Evolutionary conservation across 2,797 vertebrate species (phyloP), one percentile per base, ranked within the genome.

Genomic region (Chelidonichthys spinosus): DNA sequence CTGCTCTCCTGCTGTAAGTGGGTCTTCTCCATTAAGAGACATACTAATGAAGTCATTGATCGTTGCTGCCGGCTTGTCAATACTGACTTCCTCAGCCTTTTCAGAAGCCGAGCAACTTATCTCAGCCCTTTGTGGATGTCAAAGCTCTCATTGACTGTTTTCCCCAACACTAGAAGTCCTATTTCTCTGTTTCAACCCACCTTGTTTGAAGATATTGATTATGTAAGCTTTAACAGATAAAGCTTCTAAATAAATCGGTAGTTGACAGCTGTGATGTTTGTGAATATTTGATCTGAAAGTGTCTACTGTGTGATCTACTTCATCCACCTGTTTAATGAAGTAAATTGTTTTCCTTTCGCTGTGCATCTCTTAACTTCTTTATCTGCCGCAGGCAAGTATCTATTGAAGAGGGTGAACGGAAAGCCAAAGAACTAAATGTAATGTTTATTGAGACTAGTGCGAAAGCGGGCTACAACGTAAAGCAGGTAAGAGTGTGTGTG

Each of bases 401-500:
- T 93, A 99, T 99, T 88, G 98, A 99, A 89, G 98, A 99, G 93
- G 98, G 98, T 76, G 98, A 99, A 85, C 96, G 97, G 93, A 99
- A 99, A 96, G 98, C 98, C 96, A 99, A 99, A 98, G 98, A 99
- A 95, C 96, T 99, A 94, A 99, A 97, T 95, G 98, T 99, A 93
- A 99, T 99, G 97, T 99, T 99, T 96, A 99, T 99, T 88, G 98
- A 99, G 96, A 99, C 98, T 93, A 99, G 98, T 89, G 98, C 98
- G 83, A 99, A 99, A 95, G 98, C 97, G 11, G 98, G 98, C 90
- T 99, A 99, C 95, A 99, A 99, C 52, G 97, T 99, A 69, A 99
- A 99, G 92, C 98, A 99, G 97, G 98, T 99, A 93, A 95, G 94
- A 78, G 25, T 76, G 75, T 78, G 72, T 92, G 91, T 90, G 63